These are phyloP conservation scores for Eulithis prunata DNA, from an alignment of 2,888 invertebrate genomes.

Conservation along the genomic window DNA sequence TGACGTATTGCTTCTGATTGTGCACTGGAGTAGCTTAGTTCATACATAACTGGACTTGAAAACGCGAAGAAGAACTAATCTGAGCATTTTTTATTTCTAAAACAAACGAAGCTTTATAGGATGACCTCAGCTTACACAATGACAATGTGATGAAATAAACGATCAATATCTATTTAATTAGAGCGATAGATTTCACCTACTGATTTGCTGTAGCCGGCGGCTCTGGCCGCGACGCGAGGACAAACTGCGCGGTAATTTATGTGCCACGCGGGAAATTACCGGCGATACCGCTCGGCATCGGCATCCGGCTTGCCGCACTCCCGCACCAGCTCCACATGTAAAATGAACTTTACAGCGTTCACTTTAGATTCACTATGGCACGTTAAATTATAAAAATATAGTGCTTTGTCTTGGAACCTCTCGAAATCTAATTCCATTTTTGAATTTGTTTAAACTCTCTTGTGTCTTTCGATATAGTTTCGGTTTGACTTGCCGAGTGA, in stretches of 20 bases:
- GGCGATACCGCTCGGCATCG: slow-evolving; percentile 32
- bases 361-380: neutral
- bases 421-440: neutral
- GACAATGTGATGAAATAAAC: neutral
- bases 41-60: neutral
- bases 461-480: neutral
- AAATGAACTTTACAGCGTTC: slow-evolving; percentile 1
- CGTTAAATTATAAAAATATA: neutral
- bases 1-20: too few relatives aligned
- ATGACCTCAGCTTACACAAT: too few relatives aligned
- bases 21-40: too few relatives aligned
- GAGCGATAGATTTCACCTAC: slow-evolving; percentile 32
- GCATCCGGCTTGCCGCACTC: slow-evolving; percentile 25
- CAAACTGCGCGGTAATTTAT: slow-evolving; percentile 64
- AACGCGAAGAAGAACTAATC: neutral
- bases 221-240: slow-evolving; percentile 43
- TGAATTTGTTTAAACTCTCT: neutral
- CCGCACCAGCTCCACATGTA: slow-evolving; percentile 8
- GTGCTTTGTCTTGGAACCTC: neutral
- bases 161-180: slow-evolving; percentile 16
- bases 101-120: neutral
- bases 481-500: slow-evolving; percentile 4
- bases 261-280: slow-evolving; percentile 67
- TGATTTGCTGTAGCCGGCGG: slow-evolving; percentile 16
- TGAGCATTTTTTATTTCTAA: neutral